phyloP scores from a whole-genome alignment of 2,113 vertebrate genomes.

The Abramis brama region DNA sequence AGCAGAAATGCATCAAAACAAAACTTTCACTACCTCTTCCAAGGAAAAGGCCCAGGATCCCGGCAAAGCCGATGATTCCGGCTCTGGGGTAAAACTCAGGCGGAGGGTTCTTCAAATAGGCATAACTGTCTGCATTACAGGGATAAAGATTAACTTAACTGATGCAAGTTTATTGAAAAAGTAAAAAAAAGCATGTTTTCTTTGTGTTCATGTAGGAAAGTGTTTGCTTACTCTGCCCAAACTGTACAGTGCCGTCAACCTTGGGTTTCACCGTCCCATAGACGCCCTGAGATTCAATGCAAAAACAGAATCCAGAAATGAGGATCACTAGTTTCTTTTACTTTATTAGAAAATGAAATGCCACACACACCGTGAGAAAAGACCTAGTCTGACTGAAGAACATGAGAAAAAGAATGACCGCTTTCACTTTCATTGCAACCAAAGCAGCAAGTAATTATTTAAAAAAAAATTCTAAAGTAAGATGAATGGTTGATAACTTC shows the following conservation, averaged over 20 bases:
- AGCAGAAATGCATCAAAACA: not conserved
- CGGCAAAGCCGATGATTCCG: constrained; percentile 89
- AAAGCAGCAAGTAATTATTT: not conserved
- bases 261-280: constrained; percentile 80
- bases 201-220: not conserved
- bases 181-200: not conserved
- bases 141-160: not conserved
- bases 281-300: constrained; percentile 63
- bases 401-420: not conserved
- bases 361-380: not conserved
- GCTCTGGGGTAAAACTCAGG: constrained; percentile 91
- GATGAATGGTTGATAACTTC: no score
- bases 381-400: not conserved
- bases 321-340: not conserved
- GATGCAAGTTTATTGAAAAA: not conserved
- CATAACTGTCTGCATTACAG: constrained; percentile 77
- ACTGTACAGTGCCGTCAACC: constrained; percentile 77
- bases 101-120: constrained; percentile 84
- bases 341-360: not conserved
- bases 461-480: no score
- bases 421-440: not conserved
- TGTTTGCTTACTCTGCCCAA: constrained; percentile 75
- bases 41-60: constrained; percentile 87
- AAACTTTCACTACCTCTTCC: constrained; percentile 76
- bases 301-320: not conserved